A percentile compares a stretch with the other conserved stretches of the same genome.
Evolutionary conservation across 2,888 invertebrate species (phyloP).

Genomic region (Augiades crinisus): DNA sequence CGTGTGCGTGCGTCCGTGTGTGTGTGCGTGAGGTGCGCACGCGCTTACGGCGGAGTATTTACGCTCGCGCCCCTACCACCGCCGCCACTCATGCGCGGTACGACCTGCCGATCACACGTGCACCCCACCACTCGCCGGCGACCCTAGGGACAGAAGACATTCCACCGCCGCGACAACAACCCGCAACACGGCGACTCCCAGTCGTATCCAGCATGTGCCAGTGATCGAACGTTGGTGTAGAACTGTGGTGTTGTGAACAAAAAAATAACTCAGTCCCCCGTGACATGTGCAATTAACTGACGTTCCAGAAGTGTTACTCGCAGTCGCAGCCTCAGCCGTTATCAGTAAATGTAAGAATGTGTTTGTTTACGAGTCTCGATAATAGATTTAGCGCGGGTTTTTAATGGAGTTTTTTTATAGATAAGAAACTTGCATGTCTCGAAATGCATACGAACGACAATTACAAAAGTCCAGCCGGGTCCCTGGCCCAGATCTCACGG

Average conservation of each 20-base stretch:
- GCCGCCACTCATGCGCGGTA: constrained; percentile 76
- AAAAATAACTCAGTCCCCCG: constrained; percentile 58
- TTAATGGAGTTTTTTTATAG: neutral
- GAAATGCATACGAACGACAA: constrained; percentile 31
- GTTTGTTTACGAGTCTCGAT: constrained; percentile 44
- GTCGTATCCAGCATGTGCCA: constrained; percentile 66
- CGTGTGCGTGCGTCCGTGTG: constrained; percentile 42
- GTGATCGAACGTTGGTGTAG: constrained; percentile 61
- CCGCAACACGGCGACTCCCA: constrained; percentile 38
- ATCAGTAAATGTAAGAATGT: constrained; percentile 72
- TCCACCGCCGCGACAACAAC: constrained; percentile 46
- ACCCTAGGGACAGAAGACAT: constrained; percentile 52
- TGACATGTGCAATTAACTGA: constrained; percentile 71
- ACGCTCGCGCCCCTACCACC: constrained; percentile 77
- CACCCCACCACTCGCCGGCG: constrained; percentile 54
- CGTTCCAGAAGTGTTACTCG: constrained; percentile 54
- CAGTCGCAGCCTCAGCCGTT: constrained; percentile 76
- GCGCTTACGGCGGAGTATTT: constrained; percentile 72
- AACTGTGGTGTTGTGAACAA: constrained; percentile 58
- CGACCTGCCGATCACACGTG: constrained; percentile 74
- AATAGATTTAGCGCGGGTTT: constrained; percentile 13
- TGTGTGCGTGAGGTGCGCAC: constrained; percentile 68
- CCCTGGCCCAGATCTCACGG: constrained; percentile 78
- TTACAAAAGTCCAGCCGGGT: constrained; percentile 44
- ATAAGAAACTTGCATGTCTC: constrained; percentile 33